Conservation (phyloP, 2,888 invertebrate species). For the Panopea generosa region DNA sequence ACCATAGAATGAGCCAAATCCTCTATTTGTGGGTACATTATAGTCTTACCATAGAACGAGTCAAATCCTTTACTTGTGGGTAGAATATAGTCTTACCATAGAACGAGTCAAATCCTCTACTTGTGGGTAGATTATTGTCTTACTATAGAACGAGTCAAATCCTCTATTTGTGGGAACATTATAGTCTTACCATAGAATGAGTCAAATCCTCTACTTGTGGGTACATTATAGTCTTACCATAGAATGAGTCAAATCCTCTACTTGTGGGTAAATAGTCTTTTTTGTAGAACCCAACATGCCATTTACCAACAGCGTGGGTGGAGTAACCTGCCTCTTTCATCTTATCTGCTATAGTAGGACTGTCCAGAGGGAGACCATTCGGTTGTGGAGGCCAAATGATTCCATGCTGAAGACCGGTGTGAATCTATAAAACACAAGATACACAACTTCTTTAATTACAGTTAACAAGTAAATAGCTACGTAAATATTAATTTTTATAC, state of each 20-base stretch:
- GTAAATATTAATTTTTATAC: no score
- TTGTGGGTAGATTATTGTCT: no score
- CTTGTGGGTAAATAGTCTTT: slow-evolving; percentile 85
- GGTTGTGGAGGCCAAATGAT: slow-evolving; percentile 80
- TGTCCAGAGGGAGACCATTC: slow-evolving; percentile 79
- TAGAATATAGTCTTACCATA: no score
- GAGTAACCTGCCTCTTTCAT: slow-evolving; percentile 80
- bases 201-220: no score
- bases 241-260: slow-evolving; percentile 86
- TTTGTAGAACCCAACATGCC: slow-evolving; percentile 86
- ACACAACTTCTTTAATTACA: no score
- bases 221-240: slow-evolving; percentile 81
- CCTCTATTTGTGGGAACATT: no score
- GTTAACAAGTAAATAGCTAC: no score
- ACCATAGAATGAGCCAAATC: background rate
- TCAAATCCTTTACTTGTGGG: slow-evolving; percentile 86
- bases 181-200: no score
- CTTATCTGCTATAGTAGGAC: slow-evolving; percentile 79
- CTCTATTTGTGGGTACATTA: no score
- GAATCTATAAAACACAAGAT: slow-evolving; percentile 70
- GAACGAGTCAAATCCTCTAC: no score
- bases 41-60: slow-evolving; percentile 84
- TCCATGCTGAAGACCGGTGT: slow-evolving; percentile 80
- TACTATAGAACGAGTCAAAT: no score
- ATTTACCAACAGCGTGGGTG: slow-evolving; percentile 84